Conservation (phyloP, 2,113 vertebrate genomes). For the Ceyx margarethae region DNA sequence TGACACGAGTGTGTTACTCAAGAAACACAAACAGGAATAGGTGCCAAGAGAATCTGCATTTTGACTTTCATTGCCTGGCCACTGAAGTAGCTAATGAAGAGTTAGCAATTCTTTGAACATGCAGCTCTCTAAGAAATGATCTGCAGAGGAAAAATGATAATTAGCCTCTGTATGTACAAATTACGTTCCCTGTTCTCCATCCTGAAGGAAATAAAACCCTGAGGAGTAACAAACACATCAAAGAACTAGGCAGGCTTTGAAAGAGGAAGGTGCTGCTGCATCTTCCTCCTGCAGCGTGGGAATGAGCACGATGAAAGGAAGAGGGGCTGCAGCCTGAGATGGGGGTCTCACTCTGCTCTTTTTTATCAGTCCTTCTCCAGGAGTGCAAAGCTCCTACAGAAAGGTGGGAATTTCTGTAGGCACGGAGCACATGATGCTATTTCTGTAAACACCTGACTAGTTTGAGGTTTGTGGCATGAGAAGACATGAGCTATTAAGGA, state of each 20-base stretch:
- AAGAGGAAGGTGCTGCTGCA: slow-evolving; percentile 34
- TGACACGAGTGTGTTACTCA: not conserved
- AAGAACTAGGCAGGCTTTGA: not conserved
- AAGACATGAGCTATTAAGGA: not conserved
- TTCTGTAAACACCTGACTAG: not conserved
- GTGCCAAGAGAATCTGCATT: not conserved
- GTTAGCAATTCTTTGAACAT: not conserved
- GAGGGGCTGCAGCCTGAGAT: not conserved
- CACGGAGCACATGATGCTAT: not conserved
- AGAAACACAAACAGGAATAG: not conserved
- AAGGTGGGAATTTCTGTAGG: not conserved
- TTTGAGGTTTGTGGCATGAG: not conserved
- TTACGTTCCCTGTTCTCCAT: not conserved
- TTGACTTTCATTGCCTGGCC: not conserved
- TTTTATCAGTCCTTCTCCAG: not conserved
- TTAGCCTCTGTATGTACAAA: not conserved
- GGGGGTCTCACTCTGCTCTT: not conserved
- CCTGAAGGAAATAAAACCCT: not conserved
- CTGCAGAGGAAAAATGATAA: not conserved
- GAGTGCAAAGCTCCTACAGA: not conserved
- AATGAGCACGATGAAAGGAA: not conserved
- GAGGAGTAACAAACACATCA: slow-evolving; percentile 41
- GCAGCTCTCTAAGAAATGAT: not conserved
- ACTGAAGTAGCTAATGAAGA: fast-evolving
- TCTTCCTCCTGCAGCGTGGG: slow-evolving; percentile 48